Base-by-base conservation (phyloP, 2,797 vertebrate species). In the Crenuchus spilurus region DNA sequence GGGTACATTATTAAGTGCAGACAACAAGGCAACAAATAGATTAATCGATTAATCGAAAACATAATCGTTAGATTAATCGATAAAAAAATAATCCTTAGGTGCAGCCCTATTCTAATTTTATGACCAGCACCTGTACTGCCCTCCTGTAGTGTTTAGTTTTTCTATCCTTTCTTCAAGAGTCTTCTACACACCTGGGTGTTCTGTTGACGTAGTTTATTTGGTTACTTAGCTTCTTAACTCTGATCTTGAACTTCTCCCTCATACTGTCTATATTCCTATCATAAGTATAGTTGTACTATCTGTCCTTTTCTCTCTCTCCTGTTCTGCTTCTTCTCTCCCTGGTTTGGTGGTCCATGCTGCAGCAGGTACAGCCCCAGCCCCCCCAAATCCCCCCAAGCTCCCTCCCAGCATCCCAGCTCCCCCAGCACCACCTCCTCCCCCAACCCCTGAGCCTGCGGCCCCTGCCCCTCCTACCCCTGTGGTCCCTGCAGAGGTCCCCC, bases 401-500 rank as follows among this genome's bases (percentile, higher is more conserved):
- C 70, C 89, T 77, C 82, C 87, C 48, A 75, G 58, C 35, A 67
- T 82, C 85, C 87, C 0, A 80, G 92, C 86, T 83, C 90, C 74
- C 46, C 82, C 81, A 20, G 77, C 49, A 35, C 87, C 87, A 79
- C 89, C 44, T 77, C 87, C 81, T 86, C 92, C 1, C 80, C 76
- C 92, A 82, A 81, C 86, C 83, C 58, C 90, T 77, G 83, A 84
- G 79, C 83, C 85, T 80, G 71, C 74, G 14, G 80, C 85, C 78
- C 62, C 88, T 70, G 76, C 80, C 83, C 80, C 84, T 81, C 1
- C 89, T 83, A 77, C 84, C 0, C 81, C 88, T 76, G 70, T 48
- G 72, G 85, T 82, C 88, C 89, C 92, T 82, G 86, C 94, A 91
- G 96, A 95, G 87, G 92, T 92, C 88, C 95, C 94, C 82, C 94